Conservation (phyloP, 2,797 vertebrate genomes). For the Botia kubotai region DNA sequence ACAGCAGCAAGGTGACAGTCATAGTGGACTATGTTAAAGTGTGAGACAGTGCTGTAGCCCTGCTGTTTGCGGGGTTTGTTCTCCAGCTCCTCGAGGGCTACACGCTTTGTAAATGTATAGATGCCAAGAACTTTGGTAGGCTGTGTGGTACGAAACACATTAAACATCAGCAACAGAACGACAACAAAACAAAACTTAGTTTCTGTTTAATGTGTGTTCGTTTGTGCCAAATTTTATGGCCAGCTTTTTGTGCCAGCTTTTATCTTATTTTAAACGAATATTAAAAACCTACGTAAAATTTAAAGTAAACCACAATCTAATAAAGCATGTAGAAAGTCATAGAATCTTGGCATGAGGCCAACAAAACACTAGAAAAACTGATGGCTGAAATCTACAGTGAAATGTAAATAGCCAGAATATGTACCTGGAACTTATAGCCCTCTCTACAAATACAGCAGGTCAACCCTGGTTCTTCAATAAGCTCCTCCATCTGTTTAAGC, state of each 20-base stretch:
- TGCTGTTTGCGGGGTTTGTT: slow-evolving; percentile 98
- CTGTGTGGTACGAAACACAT: slow-evolving; percentile 71
- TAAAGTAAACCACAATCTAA: no score
- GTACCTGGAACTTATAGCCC: slow-evolving; percentile 98
- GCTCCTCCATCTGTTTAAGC: slow-evolving; percentile 98
- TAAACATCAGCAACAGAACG: not conserved
- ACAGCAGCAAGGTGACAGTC: slow-evolving; percentile 99
- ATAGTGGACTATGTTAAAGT: slow-evolving; percentile 99
- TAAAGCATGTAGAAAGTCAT: no score
- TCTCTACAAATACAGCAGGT: slow-evolving; percentile 98
- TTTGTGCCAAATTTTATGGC: no score
- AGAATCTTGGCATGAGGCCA: not conserved
- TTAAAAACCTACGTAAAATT: no score
- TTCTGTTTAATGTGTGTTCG: no score
- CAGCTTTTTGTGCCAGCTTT: no score
- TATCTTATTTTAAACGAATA: no score
- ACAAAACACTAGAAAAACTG: no score
- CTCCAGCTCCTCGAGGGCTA: slow-evolving; percentile 94
- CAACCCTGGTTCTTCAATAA: slow-evolving; percentile 96
- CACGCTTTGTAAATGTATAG: slow-evolving; percentile 97
- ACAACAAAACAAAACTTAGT: no score
- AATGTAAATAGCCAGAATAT: not conserved
- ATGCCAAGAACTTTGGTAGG: slow-evolving; percentile 98
- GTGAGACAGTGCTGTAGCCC: slow-evolving; percentile 98
- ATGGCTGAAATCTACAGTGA: not conserved